Base-by-base conservation (phyloP, 2,113 vertebrate species). In the Grus americana region DNA sequence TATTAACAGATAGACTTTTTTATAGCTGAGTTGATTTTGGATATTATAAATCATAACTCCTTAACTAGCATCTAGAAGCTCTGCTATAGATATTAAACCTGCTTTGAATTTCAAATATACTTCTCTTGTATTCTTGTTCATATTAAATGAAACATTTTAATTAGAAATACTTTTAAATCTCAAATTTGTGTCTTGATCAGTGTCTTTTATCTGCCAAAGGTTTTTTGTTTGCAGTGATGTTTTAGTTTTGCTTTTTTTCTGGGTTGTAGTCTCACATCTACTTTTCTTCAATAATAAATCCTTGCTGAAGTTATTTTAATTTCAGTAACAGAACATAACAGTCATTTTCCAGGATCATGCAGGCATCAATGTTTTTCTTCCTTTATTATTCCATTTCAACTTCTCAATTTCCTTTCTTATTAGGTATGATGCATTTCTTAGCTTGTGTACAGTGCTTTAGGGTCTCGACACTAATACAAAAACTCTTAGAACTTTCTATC, bases 361-460 rank as follows among this genome's bases (percentile, higher is more conserved):
- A 71, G 74, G 62, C 52, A 75, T 81, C 61, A 79, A 14, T 59
- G 42, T 59, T 93, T 94, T 86, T 73, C 79, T 94, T 70, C 72
- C 23, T 74, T 89, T 85, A 67, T 70, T 71, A 70, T 47, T 86
- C 54, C 2, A 0, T 86, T 87, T 93, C 73, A 94, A 11, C n/a
- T 88, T 61, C 92, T 79, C 52, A 65, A 73, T 92, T 95, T 96
- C 67, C 95, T 90, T 38, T 95, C 67, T 95, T 75, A 90, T 81
- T 89, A 91, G 24, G 21, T 71, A 78, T 42, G 66, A 94, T 90
- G 61, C 71, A 58, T 81, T 93, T 94, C 38, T 70, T 80, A 84
- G 36, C 24, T 71, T 57, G 30, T 30, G 17, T 81, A 17, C 36
- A 89, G 63, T 46, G 67, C 75, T 95, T 72, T 81, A 74, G 71